phyloP scores from a whole-genome alignment of 2,797 vertebrate species.

The Yasuhikotakia modesta region DNA sequence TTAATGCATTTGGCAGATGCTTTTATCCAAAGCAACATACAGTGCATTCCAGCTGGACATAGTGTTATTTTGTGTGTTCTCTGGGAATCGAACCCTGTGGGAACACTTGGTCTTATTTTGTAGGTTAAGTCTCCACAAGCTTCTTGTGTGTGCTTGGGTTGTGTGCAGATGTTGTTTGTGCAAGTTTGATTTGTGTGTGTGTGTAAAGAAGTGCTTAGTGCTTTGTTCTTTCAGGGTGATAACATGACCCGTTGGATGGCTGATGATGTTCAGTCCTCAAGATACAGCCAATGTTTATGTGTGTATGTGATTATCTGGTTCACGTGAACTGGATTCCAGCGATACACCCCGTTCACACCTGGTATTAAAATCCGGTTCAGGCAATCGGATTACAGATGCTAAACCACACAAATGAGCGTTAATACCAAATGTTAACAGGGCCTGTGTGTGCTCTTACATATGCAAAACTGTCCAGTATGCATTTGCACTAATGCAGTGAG shows the following conservation, averaged over 20 bases:
- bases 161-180: slow-evolving; percentile 21
- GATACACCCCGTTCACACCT: not conserved
- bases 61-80: not conserved
- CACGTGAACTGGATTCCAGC: not conserved
- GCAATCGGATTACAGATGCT: not conserved
- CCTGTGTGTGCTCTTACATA: not conserved
- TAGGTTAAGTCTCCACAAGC: not conserved
- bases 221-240: slow-evolving; percentile 20
- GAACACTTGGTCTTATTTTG: not conserved
- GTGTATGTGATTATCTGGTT: not conserved
- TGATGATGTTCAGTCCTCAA: not conserved
- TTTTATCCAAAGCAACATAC: not conserved
- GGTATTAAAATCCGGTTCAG: not conserved
- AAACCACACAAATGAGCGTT: not conserved
- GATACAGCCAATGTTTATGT: not conserved
- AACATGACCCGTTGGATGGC: not conserved
- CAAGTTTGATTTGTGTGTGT: slow-evolving; percentile 12
- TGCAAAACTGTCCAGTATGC: not conserved
- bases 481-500: not conserved
- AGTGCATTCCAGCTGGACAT: slow-evolving; percentile 2
- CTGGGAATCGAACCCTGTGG: not conserved
- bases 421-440: not conserved
- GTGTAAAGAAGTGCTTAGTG: slow-evolving; percentile 18
- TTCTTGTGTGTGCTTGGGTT: not conserved
- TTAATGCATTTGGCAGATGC: not conserved